A percentile compares a stretch with the other conserved stretches of the same genome.
Conservation (phyloP, 2,113 vertebrate species). For the Ctenodactylus gundi region DNA sequence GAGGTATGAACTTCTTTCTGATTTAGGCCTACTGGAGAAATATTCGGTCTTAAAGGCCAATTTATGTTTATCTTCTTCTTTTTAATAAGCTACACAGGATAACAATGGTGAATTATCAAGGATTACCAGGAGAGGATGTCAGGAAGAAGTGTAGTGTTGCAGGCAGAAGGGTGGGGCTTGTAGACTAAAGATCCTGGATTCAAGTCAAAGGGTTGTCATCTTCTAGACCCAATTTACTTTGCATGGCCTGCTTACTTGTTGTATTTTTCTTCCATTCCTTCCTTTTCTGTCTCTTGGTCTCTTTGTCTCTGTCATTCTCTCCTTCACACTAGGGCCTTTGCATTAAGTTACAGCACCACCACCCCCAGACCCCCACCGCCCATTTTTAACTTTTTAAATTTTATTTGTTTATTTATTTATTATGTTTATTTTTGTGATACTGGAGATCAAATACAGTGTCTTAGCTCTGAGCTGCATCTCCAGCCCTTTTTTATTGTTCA, state of each 20-base stretch:
- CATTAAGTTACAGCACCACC: too few relatives aligned
- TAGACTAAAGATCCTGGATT: neutral
- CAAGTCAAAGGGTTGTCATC: neutral
- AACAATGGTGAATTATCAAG: neutral
- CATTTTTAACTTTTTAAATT: too few relatives aligned
- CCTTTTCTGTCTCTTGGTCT: too few relatives aligned
- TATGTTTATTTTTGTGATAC: too few relatives aligned
- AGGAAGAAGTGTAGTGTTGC: neutral
- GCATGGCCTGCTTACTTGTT: too few relatives aligned
- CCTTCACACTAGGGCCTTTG: too few relatives aligned
- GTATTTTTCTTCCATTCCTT: neutral
- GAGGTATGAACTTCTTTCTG: slow-evolving; percentile 34
- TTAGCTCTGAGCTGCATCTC: too few relatives aligned
- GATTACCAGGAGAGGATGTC: neutral
- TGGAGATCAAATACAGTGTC: too few relatives aligned
- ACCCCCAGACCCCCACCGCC: too few relatives aligned
- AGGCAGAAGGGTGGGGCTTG: neutral
- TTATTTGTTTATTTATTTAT: too few relatives aligned
- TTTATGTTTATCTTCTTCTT: neutral
- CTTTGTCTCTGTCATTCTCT: too few relatives aligned
- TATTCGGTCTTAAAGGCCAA: neutral
- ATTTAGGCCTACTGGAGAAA: neutral
- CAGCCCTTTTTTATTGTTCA: too few relatives aligned
- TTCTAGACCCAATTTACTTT: neutral
- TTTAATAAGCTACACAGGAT: neutral